Evolutionary conservation across 2,113 vertebrate genomes (phyloP), one percentile per base, ranked within the genome.

Genomic region (Oreochromis aureus): DNA sequence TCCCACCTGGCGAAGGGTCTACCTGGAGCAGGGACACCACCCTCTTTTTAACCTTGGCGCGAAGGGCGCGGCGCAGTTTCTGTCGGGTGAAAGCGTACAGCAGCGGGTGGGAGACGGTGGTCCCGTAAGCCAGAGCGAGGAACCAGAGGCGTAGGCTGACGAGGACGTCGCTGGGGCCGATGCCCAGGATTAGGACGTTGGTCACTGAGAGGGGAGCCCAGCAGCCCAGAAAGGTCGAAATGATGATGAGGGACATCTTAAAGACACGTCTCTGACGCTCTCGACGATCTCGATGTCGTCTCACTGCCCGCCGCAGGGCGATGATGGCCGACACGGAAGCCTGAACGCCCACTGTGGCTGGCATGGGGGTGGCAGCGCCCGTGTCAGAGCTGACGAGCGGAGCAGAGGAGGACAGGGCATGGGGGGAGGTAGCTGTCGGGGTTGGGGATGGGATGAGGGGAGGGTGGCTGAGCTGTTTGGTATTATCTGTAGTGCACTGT

Each of bases 291-390:
- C 97, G 88, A 88, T 97, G 96, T 10, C 95, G 94, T 27, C 93
- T 91, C 81, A 97, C 95, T 1, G 96, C 97, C n/a, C 96, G 92
- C 12, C 97, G 95, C 46, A 97, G 91, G 10, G 97, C 96, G 5
- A 97, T 96, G 88, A 97, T 96, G 32, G 96, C 96, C 0, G 97
- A 97, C 48, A 97, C 96, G 0, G 96, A 98, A 19, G 96, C 97
- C 24, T 97, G 95, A 6, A 97, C 96, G 1, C 96, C 96, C 94
- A 97, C 81, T 4, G 95, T 90, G 27, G 92, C 7, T 1, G 95
- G 93, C 48, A 92, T 63, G 7, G 87, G 82, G 18, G 89, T 69
- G 1, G 94, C 91, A 2, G 89, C 90, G 0, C 80, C 91, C 2
- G 36, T 27, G 63, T 95, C 92, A 5, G 96, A 90, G 58, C 92